Conservation (phyloP, 2,113 vertebrate species). For the Chlamydotis undulata region DNA sequence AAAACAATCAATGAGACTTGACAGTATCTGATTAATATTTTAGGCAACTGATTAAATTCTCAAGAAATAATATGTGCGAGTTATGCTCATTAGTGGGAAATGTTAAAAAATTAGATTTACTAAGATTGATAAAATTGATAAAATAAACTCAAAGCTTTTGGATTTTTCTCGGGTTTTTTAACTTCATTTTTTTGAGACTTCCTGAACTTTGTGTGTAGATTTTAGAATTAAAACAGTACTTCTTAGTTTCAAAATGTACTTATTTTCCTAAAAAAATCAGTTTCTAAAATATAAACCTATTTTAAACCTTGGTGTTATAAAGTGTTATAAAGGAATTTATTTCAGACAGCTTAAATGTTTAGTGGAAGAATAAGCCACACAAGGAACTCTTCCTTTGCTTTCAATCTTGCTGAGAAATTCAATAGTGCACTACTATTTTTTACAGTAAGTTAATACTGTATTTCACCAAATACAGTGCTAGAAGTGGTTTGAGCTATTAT, state of each 20-base stretch:
- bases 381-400: not conserved
- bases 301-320: not conserved
- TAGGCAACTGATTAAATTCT: not conserved
- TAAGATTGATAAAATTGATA: not conserved
- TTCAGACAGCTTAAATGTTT: not conserved
- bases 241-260: not conserved
- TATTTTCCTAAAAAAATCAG: not conserved
- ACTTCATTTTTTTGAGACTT: not conserved
- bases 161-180: not conserved
- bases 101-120: not conserved
- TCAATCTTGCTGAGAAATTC: not conserved
- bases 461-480: not conserved
- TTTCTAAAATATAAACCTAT: not conserved
- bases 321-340: not conserved
- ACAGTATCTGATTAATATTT: constrained; percentile 35
- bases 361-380: not conserved
- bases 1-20: not conserved
- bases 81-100: not conserved
- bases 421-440: not conserved
- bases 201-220: not conserved
- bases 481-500: not conserved
- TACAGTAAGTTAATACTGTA: not conserved
- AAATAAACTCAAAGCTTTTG: not conserved
- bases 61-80: not conserved
- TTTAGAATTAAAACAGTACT: not conserved